Base-by-base conservation (phyloP, 2,888 invertebrate genomes). In the Amblyjoppa proteus region DNA sequence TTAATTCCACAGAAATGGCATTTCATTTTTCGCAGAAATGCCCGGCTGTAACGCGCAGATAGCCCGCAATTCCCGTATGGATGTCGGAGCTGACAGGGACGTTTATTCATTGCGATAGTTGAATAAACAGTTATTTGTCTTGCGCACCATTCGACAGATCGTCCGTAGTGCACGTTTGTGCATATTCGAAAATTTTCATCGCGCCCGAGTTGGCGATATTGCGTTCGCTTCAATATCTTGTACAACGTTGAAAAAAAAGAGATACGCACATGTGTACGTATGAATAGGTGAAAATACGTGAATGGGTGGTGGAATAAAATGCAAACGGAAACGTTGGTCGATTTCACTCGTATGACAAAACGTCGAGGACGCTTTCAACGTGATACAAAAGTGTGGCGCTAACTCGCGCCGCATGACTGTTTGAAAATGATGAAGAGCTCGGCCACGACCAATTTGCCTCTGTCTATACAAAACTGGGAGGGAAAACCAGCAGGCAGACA, bases 341-440 rank as follows among this genome's bases (percentile, higher is more conserved):
- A 58, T 81, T 87, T 87, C 75, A 84, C 81, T 79, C 79, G 69
- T 69, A 38, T 83, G 81, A 83, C 66, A 84, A 70, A 83, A 87
- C 71, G 68, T 84, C 81, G 82, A 73, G 53, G 78, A 82, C 75
- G 61, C 49, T 81, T 77, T 69, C 81, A 75, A 86, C 66, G 76
- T 75, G 34, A 64, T 64, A 83, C 66, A 83, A 81, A 77, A 84
- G 64, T 83, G 81, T 66, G 82, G 73, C 73, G 85, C 81, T 87
- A 83, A 84, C 85, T 73, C 75, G 76, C 76, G 83, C 61, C 71
- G 75, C 34, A 61, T 75, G 49, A 75, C 86, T 84, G 81, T 87
- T 87, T 78, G 78, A 86, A 87, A 87, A 87, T 88, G 87, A 87
- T 86, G 81, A 84, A 87, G 84, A 79, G 79, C 77, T 31, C 69